Base-by-base conservation (phyloP, 2,797 vertebrate genomes). In the Fringilla coelebs region DNA sequence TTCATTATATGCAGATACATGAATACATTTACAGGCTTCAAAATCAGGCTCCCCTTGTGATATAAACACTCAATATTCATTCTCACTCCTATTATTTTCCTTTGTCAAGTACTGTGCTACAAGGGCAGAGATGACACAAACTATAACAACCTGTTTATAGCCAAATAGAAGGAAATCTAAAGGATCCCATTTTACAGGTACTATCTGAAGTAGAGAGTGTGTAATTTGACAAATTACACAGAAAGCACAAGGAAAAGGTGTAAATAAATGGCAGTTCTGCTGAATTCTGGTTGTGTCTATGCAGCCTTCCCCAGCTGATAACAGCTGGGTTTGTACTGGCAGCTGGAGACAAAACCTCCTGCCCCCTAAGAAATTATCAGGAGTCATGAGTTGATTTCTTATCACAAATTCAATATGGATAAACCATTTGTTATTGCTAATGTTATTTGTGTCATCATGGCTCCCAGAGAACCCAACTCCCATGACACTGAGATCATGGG, bases 401-500 rank as follows among this genome's bases (percentile, higher is more conserved):
- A 81, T 48, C 71, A 67, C 18, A 55, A 94, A 88, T 78, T 66
- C 62, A 91, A 92, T 91, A 40, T 84, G 81, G 86, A 82, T 66
- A 58, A 80, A 32, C 28, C 51, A 58, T 77, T 92, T 91, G 62
- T 43, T 95, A 57, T 85, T 93, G 40, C 73, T 91, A 40, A 76
- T 70, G 87, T 89, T 94, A 78, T 72, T 85, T 91, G 66, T 52
- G 54, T 63, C 36, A 90, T 85, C 52, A 13, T 54, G 57, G 13
- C 75, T 96, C 85, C 84, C 61, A 88, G 67, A 92, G 80, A 81
- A 70, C 76, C 89, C 94, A 92, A 96, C 71, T 97, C 97, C 89
- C 95, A 96, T 85, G 96, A 97, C 93, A 96, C 73, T 85, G 92
- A 97, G 97, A 97, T 95, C 97, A 97, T 97, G 96, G 96, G 96